Conservation (phyloP, 2,888 invertebrate genomes). For the Agrochola litura region DNA sequence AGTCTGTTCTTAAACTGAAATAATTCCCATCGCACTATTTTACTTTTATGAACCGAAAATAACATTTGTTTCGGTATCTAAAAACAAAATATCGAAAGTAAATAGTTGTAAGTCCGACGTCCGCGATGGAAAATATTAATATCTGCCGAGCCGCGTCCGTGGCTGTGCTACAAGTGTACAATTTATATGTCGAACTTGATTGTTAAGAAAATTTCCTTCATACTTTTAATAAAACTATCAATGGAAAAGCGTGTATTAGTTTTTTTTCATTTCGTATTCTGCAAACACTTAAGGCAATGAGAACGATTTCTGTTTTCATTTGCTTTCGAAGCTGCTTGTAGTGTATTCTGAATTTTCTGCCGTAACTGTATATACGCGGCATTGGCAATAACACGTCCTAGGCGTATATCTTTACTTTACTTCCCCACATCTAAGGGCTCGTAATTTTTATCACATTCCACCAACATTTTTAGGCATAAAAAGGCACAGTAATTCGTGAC, state of each 20-base stretch:
- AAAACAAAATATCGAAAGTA: constrained; percentile 62
- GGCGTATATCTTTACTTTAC: constrained; percentile 60
- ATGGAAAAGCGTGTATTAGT: background rate
- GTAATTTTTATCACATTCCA: constrained; percentile 72
- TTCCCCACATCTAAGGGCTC: constrained; percentile 63
- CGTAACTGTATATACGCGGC: constrained; percentile 29
- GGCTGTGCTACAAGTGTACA: constrained; percentile 42
- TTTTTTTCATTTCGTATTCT: background rate
- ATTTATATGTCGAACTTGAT: constrained; percentile 43
- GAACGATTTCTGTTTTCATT: constrained; percentile 27
- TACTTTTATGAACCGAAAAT: constrained; percentile 73
- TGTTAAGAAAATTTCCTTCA: constrained; percentile 39
- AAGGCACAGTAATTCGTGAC: constrained; percentile 77
- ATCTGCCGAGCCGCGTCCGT: constrained; percentile 44
- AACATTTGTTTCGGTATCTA: constrained; percentile 60
- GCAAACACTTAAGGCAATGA: background rate
- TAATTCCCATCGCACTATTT: constrained; percentile 74
- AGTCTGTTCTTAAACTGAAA: constrained; percentile 85
- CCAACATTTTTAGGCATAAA: constrained; percentile 72
- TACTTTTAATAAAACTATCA: constrained; percentile 46
- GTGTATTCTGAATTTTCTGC: background rate
- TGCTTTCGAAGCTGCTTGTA: background rate
- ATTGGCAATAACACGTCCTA: constrained; percentile 63
- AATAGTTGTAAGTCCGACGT: constrained; percentile 48
- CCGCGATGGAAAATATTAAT: constrained; percentile 59